Evolutionary conservation across 1,140 invertebrate species (phyloP).

Genomic region (Diabrotica virgifera): DNA sequence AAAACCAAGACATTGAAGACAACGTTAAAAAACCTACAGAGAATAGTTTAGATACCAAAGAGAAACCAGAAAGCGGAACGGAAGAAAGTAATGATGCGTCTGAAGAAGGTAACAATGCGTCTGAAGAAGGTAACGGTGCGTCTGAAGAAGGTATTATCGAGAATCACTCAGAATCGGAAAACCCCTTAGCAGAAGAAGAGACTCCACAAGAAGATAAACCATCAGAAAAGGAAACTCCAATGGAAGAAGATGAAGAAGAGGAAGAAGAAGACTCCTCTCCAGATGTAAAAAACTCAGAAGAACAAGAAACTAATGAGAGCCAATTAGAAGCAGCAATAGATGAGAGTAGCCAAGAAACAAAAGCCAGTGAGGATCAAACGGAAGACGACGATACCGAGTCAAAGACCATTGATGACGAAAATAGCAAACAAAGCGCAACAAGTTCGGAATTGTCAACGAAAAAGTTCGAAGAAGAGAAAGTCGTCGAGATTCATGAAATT

Average conservation of each 20-base stretch:
- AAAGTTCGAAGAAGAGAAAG: neutral
- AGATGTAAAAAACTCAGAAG: neutral
- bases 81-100: constrained; percentile 24
- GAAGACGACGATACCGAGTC: constrained; percentile 23
- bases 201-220: constrained; percentile 14
- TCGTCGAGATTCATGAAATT: constrained; percentile 28
- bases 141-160: neutral
- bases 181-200: constrained; percentile 15
- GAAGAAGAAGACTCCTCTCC: constrained; percentile 9
- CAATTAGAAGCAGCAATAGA: constrained; percentile 22
- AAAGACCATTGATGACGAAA: constrained; percentile 1
- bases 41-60: constrained; percentile 20
- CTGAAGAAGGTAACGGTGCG: constrained; percentile 19
- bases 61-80: constrained; percentile 12
- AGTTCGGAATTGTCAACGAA: neutral
- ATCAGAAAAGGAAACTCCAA: constrained; percentile 13
- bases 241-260: constrained; percentile 18
- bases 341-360: constrained; percentile 24
- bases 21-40: constrained; percentile 29
- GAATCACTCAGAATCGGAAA: neutral
- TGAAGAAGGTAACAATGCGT: constrained; percentile 16
- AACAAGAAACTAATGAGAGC: constrained; percentile 23
- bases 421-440: neutral
- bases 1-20: constrained; percentile 30
- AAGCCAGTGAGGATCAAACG: constrained; percentile 30